Evolutionary conservation across 2,888 invertebrate species (phyloP), one percentile per base, ranked within the genome.

Genomic region (Scrobipalpa atriplicella): DNA sequence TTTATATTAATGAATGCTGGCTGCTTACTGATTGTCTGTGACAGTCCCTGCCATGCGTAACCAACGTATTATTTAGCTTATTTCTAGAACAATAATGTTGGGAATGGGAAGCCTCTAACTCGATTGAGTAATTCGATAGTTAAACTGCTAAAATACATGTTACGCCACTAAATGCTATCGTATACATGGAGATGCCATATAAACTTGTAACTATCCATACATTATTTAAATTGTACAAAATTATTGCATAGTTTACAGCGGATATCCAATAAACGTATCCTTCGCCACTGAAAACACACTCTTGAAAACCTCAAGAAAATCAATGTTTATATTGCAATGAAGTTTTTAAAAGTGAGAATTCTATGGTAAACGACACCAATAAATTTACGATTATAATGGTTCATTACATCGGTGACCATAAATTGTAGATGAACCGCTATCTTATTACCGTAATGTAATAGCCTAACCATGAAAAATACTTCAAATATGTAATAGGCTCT

Each of bases 401-500:
- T 71, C 71, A 68, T 67, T 58, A 62, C 62, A 54, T n/a, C 36
- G 61, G 62, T 64, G 66, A 67, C 69, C 72, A 71, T 74, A 72
- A 67, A 56, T 66, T 71, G 76, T 70, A 70, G 77, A 78, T 73
- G 73, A 82, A 82, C 78, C 78, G 73, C n/a, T n/a, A 80, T 79
- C 68, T 71, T 72, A 75, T 62, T 76, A 71, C 76, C 74, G 76
- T 76, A 80, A 79, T 78, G 70, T 75, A 80, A 78, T 74, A 76
- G 77, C 78, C 81, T 79, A 81, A 73, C 74, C 75, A 74, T 76
- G 81, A 78, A 89, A 86, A 86, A 84, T 79, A 82, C 82, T 89
- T 90, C 83, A 88, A 89, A 90, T 89, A 91, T 84, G 83, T 84
- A 86, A 87, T 89, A 92, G 91, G 93, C 92, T 93, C 93, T 93